phyloP scores from a whole-genome alignment of 1,140 invertebrate species.

The Anthonomus grandis region DNA sequence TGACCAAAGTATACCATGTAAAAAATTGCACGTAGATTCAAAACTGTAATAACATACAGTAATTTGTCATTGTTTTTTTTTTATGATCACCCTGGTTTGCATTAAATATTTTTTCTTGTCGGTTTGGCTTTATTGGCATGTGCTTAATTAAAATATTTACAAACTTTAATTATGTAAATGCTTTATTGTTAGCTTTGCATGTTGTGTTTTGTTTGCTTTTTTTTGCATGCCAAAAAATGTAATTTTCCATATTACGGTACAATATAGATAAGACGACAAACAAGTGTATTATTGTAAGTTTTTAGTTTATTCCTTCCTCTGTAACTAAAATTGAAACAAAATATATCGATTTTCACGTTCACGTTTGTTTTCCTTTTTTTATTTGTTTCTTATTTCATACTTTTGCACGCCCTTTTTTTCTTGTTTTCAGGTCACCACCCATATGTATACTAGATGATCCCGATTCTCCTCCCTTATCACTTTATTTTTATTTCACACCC shows the following conservation, averaged over 20 bases:
- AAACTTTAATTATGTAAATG: no score
- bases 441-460: slow-evolving; percentile 55
- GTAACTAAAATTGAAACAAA: slow-evolving; percentile 22
- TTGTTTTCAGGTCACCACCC: slow-evolving; percentile 57
- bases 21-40: no score
- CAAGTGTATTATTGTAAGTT: slow-evolving; percentile 6
- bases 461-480: slow-evolving; percentile 18
- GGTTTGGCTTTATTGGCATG: no score
- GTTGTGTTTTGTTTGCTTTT: slow-evolving; percentile 1
- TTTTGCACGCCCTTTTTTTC: slow-evolving; percentile 42
- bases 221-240: background rate
- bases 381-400: slow-evolving; percentile 36
- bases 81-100: no score
- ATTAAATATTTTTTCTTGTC: no score
- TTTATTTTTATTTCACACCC: slow-evolving; percentile 18
- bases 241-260: no score
- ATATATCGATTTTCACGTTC: no score
- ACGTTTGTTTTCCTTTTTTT: slow-evolving; percentile 33
- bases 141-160: no score
- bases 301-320: slow-evolving; percentile 1
- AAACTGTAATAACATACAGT: no score
- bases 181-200: background rate
- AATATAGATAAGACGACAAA: no score
- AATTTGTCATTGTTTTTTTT: no score
- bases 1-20: no score